Base-by-base conservation (phyloP, 1,140 invertebrate genomes). In the Neuroterus valhalla region DNA sequence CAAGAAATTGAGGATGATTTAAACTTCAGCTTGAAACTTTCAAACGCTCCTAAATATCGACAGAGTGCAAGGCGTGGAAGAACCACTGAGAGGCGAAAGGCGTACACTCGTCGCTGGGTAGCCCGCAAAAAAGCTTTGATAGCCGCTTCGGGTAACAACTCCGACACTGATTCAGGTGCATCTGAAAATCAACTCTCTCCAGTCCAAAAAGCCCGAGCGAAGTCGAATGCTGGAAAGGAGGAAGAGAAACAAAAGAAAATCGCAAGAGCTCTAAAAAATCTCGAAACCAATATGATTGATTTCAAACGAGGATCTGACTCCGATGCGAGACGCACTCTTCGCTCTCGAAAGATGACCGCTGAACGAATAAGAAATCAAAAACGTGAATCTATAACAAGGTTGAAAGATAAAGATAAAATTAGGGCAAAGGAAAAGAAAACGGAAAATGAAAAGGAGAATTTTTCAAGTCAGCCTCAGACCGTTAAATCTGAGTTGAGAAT, bases 51-150 rank as follows among this genome's bases (percentile, higher is more conserved):
- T 3, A 42, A 75, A 42, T 62, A 38, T 62, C 55, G 55, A 15
- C 55, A 62, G 21, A 74, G 15, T 17, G 82, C 43, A 2, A 85
- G 80, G 75, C 86, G 82, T 3, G 78, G 71, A 17, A 88, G 81
- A 80, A 85, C 81, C 3, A 84, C 81, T 0, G 87, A 89, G 10
- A 79, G 83, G 19, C 78, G 89, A 31, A 84, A 85, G 69, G 88
- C 85, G 5, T 90, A 84, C 0, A 88, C 87, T 0, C 87, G 88
- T 76, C 88, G 89, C 38, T 90, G 88, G 88, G 87, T 86, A 6
- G 88, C 85, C 1, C 82, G 89, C 12, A 90, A 90, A 67, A 89
- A 85, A 17, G 89, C 89, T 0, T 74, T 89, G 1, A 75, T 89
- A 26, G 89, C 84, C 4, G 86, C 87, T 5, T 89, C 82, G 11